Conservation (phyloP, 2,797 vertebrate genomes). For the Chromis chromis region DNA sequence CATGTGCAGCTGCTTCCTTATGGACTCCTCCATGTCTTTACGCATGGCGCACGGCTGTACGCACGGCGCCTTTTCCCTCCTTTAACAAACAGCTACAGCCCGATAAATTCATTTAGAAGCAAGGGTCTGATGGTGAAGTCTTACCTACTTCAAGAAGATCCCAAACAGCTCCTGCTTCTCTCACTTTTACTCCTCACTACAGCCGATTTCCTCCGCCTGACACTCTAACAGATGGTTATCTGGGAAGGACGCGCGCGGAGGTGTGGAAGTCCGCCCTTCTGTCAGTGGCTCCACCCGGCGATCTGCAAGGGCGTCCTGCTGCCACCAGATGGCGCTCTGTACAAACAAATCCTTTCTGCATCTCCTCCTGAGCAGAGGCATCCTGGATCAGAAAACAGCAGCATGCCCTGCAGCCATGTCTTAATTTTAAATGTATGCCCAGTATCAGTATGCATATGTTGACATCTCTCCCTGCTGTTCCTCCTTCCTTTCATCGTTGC, state of each 20-base stretch:
- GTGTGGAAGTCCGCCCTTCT: background rate
- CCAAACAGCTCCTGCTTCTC: background rate
- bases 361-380: background rate
- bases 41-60: background rate
- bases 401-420: conserved; percentile 17
- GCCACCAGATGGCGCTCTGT: conserved; percentile 47
- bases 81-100: background rate
- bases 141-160: conserved; percentile 41
- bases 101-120: background rate
- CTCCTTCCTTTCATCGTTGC: conserved; percentile 11
- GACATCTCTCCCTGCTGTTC: conserved; percentile 14
- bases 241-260: background rate
- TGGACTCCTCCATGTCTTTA: too few species aligned
- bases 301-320: fast-evolving
- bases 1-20: conserved; percentile 33
- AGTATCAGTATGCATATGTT: conserved; percentile 26
- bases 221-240: conserved; percentile 8
- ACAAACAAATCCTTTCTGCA: conserved; percentile 20
- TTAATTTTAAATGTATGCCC: conserved; percentile 34
- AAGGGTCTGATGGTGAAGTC: background rate
- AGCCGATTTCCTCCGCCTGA: background rate
- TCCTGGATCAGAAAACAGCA: conserved; percentile 21
- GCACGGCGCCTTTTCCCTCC: background rate
- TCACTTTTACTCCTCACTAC: background rate
- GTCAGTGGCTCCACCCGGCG: conserved; percentile 31